Evolutionary conservation across 2,113 vertebrate species (phyloP).

Genomic region (Pungitius pungitius): DNA sequence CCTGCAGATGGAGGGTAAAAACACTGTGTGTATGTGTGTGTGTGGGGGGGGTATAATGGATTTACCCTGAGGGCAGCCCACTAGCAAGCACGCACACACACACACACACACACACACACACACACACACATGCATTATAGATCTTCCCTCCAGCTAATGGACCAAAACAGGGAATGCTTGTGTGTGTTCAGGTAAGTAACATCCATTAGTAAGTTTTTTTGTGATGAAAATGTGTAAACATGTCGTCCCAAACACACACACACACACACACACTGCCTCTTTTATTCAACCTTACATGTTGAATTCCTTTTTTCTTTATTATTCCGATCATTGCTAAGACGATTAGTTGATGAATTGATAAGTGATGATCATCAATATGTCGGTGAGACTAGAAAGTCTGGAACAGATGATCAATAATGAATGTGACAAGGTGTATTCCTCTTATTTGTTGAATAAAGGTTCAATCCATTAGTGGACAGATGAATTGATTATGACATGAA

Average conservation of each 20-base stretch:
- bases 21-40: slow-evolving; percentile 22
- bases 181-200: slow-evolving; percentile 54
- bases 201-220: slow-evolving; percentile 66
- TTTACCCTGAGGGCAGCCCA: slow-evolving; percentile 64
- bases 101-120: slow-evolving; percentile 7
- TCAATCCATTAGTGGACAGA: too few relatives aligned
- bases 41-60: slow-evolving; percentile 60
- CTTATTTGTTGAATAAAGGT: too few relatives aligned
- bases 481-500: too few relatives aligned
- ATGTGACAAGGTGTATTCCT: too few relatives aligned
- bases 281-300: too few relatives aligned
- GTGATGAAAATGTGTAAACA: slow-evolving; percentile 53
- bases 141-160: slow-evolving; percentile 60
- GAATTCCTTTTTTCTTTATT: neutral
- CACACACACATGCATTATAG: slow-evolving; percentile 47
- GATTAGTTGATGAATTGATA: neutral
- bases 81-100: slow-evolving; percentile 32
- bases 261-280: slow-evolving; percentile 7
- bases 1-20: slow-evolving; percentile 65
- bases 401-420: too few relatives aligned
- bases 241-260: slow-evolving; percentile 12
- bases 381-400: too few relatives aligned
- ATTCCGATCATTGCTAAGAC: neutral
- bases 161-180: slow-evolving; percentile 37
- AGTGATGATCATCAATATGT: neutral